Evolutionary conservation across 2,113 vertebrate genomes (phyloP), one percentile per base, ranked within the genome.

Genomic region (Ursus arctos): DNA sequence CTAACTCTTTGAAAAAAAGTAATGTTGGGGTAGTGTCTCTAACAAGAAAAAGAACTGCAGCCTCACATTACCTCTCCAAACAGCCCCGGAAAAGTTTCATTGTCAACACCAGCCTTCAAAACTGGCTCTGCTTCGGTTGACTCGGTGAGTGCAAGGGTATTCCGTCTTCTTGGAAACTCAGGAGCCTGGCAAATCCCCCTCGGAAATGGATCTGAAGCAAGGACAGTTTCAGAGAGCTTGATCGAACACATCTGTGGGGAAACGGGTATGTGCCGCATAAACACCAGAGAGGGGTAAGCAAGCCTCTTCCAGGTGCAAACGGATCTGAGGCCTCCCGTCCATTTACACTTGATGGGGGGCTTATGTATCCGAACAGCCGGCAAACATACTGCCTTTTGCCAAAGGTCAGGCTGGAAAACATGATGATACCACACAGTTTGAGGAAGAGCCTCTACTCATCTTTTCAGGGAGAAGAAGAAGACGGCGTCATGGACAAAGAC

Each of bases 341-440:
- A 98, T 98, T 99, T 97, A 72, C 98, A 98, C 98, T 97, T 98
- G 98, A 95, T 88, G 89, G 53, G 92, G 97, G 97, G 88, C 95
- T 94, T 97, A 86, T 96, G 86, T 94, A 85, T 61, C 74, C 93
- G 97, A 65, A 92, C 67, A 96, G 97, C 47, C 83, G 63, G 57
- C 74, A 47, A 95, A 96, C 93, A 57, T 57, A 92, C 43, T 82
- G 69, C 89, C 72, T 97, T 97, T 98, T 97, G 91, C 61, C 95
- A 97, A 8, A 33, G 98, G 81, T 91, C 95, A 97, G 89, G 86
- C 96, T 96, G 84, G 97, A 94, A 93, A 96, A 21, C 82, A 28
- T 36, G 91, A 93, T 89, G 85, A 95, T 72, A 96, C 77, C 85
- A 90, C 89, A 92, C 0, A 0, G 59, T 91, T 74, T 28, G 88